These are phyloP conservation scores for Rhorus exstirpatorius DNA, from an alignment of 2,888 invertebrate species.

Conservation along the genomic window DNA sequence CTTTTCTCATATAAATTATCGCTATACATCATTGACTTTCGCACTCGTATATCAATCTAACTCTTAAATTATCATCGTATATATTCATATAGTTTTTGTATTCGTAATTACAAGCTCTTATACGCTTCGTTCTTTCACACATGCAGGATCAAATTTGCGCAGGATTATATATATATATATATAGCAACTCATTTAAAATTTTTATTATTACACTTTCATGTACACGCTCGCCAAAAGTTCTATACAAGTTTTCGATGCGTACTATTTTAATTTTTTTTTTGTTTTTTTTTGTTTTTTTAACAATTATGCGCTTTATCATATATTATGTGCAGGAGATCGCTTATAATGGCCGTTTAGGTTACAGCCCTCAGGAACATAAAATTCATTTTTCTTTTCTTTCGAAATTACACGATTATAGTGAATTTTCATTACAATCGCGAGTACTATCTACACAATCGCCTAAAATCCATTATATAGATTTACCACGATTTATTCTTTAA, in stretches of 20 bases:
- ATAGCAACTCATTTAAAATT: constrained; percentile 30
- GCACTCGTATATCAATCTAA: constrained; percentile 44
- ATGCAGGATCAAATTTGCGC: constrained; percentile 33
- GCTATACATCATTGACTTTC: constrained; percentile 73
- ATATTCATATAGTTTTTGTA: constrained; percentile 62
- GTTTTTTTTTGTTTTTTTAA: not conserved
- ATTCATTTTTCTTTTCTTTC: constrained; percentile 72
- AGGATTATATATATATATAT: constrained; percentile 13
- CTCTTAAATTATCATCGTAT: constrained; percentile 51
- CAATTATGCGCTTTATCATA: constrained; percentile 4
- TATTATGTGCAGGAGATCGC: constrained; percentile 83
- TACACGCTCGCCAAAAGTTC: constrained; percentile 7
- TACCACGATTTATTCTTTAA: too few relatives aligned
- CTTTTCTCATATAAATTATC: constrained; percentile 75
- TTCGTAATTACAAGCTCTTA: constrained; percentile 45
- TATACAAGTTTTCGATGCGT: constrained; percentile 2
- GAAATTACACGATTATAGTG: constrained; percentile 71
- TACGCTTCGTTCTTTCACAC: constrained; percentile 3
- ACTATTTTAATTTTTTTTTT: not conserved
- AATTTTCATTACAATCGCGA: constrained; percentile 73
- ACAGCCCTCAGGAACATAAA: constrained; percentile 84
- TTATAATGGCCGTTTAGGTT: constrained; percentile 76
- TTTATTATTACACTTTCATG: constrained; percentile 15
- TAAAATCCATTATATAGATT: too few relatives aligned
- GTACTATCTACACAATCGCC: constrained; percentile 72